These are phyloP conservation scores for Meloidogyne chitwoodi DNA, from an alignment of 1,140 invertebrate genomes.

Conservation along the genomic window DNA sequence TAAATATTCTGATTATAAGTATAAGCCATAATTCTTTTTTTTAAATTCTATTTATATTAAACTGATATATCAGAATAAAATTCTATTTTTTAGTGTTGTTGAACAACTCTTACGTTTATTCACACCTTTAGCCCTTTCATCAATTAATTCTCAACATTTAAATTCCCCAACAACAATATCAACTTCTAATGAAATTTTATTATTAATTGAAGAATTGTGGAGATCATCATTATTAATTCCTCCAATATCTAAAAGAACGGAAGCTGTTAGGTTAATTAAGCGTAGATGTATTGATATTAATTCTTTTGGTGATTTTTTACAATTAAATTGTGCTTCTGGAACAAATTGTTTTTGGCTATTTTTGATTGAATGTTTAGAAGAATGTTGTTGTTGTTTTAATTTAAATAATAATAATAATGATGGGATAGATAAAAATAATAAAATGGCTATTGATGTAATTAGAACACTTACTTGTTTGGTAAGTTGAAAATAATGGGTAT, in stretches of 20 bases:
- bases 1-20: no score
- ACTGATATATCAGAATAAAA: constrained; percentile 2
- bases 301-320: constrained; percentile 6
- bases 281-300: not conserved
- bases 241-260: not conserved
- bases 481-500: no score
- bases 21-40: no score
- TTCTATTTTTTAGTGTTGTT: constrained; percentile 1
- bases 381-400: constrained; percentile 5
- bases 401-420: not conserved
- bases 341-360: constrained; percentile 8
- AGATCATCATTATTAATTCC: not conserved
- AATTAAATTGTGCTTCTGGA: not conserved
- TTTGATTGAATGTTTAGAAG: constrained; percentile 15
- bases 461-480: not conserved
- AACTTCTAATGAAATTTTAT: not conserved
- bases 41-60: no score
- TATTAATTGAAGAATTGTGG: constrained; percentile 18
- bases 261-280: constrained; percentile 9
- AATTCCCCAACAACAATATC: not conserved
- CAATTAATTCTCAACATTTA: not conserved
- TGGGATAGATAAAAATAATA: not conserved
- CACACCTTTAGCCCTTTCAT: not conserved
- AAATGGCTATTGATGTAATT: not conserved
- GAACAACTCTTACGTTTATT: constrained; percentile 13